Conservation (phyloP, 2,113 vertebrate species). For the Sula dactylatra region DNA sequence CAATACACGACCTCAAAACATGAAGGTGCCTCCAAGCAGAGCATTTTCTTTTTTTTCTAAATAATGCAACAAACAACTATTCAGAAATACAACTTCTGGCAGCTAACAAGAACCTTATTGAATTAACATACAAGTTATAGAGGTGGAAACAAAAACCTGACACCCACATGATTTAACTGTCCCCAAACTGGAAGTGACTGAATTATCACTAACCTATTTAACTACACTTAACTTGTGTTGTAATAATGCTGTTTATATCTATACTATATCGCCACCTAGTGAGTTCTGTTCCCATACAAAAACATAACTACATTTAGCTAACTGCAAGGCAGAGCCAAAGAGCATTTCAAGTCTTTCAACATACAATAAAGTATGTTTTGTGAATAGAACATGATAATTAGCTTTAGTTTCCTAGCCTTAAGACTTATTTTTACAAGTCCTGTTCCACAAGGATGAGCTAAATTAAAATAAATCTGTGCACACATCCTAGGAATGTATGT, state of each 20-base stretch:
- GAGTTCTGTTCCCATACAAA: background rate
- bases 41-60: background rate
- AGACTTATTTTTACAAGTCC: background rate
- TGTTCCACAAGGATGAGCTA: background rate
- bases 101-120: background rate
- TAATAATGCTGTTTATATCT: background rate
- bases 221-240: background rate
- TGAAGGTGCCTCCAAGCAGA: background rate
- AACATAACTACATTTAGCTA: background rate
- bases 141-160: background rate
- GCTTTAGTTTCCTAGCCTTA: background rate
- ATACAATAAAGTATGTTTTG: background rate
- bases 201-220: background rate
- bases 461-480: background rate
- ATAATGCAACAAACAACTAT: background rate
- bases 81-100: background rate
- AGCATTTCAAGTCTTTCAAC: background rate
- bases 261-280: slow-evolving; percentile 57
- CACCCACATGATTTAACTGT: background rate
- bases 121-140: background rate
- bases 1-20: background rate
- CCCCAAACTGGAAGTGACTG: background rate
- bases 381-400: background rate
- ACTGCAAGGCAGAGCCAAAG: background rate
- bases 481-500: background rate